Evolutionary conservation across 2,888 invertebrate genomes (phyloP), one percentile per base, ranked within the genome.

Genomic region (Augiades crinisus): DNA sequence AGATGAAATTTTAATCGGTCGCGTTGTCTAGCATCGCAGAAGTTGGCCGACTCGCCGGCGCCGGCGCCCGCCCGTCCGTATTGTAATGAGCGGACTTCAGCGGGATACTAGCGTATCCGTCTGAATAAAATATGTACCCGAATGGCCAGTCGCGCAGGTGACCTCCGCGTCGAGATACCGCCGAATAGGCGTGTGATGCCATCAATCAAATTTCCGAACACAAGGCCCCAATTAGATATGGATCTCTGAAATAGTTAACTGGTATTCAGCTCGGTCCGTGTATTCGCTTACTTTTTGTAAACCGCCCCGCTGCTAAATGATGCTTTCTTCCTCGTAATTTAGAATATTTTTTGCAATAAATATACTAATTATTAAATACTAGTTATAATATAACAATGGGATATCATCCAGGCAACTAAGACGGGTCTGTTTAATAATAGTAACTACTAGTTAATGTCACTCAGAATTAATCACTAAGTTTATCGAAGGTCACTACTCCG

Each of bases 1-100:
- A 75, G 73, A 84, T 88, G 85, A 88, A 88, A 86, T 80, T 88
- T 87, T 88, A 87, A 88, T 87, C 80, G 82, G 78, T 77, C 75
- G 75, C 74, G 75, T 75, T 74, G 79, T 80, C 81, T 79, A 72
- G 74, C 70, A 69, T 73, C 72, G 72, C 66, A 67, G 77, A 79
- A 81, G 77, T 76, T 77, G 67, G 68, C 68, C 76, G 78, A 60
- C 76, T 62, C 60, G 61, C 69, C 69, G 75, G 72, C 72, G 75
- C 74, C 73, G 67, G 64, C 62, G 59, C 57, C 58, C 56, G 56
- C 67, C 62, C 61, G 70, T 77, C 49, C 24, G 24, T 50, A 81
- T 83, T 80, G 78, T 84, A 83, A 79, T 79, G 74, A 78, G 72
- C 64, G 65, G 62, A 59, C 62, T 50, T 34, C 49, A 8, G 33